Evolutionary conservation across 2,113 vertebrate species (phyloP).

Genomic region (Carettochelys insculpta): DNA sequence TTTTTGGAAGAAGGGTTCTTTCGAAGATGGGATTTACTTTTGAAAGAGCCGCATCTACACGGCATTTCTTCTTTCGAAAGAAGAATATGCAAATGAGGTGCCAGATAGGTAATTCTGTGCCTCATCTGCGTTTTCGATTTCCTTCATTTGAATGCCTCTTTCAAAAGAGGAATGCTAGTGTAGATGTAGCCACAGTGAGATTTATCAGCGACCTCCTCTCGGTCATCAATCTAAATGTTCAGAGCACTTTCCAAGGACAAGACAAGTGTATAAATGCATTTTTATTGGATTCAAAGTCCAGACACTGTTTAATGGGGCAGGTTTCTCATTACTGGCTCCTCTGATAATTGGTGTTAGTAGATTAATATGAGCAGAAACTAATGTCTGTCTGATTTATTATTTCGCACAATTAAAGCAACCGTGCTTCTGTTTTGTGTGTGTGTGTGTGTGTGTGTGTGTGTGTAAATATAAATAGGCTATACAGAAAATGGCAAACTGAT

Average conservation of each 20-base stretch:
- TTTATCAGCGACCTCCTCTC: accelerated
- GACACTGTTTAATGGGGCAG: neutral
- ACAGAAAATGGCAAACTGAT: neutral
- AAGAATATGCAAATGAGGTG: too few relatives aligned
- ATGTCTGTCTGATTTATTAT: neutral
- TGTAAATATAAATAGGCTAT: neutral
- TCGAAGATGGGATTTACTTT: too few relatives aligned
- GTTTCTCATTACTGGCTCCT: neutral
- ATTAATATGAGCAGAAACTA: neutral
- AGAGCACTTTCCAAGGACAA: neutral
- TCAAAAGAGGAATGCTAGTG: too few relatives aligned
- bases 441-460: accelerated
- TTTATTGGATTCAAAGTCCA: neutral
- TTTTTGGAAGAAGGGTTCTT: too few relatives aligned
- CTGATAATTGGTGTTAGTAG: neutral
- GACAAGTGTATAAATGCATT: neutral
- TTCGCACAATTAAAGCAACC: neutral
- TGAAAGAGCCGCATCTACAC: too few relatives aligned
- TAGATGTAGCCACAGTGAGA: too few relatives aligned
- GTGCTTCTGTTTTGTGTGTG: neutral
- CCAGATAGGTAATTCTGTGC: too few relatives aligned
- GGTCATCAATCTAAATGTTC: neutral
- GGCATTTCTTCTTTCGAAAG: too few relatives aligned
- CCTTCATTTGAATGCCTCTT: too few relatives aligned
- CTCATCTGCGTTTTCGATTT: too few relatives aligned